Percentiles rank a stretch among this genome's conserved stretches.
phyloP scores from a whole-genome alignment of 2,797 vertebrate species.

The Odontamblyopus rebecca region DNA sequence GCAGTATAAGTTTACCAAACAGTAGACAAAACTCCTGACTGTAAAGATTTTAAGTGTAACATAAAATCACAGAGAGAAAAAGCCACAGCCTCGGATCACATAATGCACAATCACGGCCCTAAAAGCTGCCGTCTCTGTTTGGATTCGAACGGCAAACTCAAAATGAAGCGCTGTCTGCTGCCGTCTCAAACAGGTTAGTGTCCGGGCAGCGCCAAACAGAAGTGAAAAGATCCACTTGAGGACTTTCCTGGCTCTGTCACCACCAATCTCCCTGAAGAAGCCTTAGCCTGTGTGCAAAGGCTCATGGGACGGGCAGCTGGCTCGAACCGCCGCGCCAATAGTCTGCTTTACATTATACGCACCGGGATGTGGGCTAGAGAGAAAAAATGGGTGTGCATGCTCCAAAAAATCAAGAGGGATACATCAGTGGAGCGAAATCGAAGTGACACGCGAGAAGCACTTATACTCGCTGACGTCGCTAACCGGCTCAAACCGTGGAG shows the following conservation, averaged over 20 bases:
- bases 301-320: conserved; percentile 75
- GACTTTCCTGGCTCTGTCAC: conserved; percentile 83
- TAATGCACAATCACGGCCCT: conserved; percentile 61
- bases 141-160: conserved; percentile 62
- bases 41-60: not conserved
- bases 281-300: conserved; percentile 68
- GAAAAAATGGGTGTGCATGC: conserved; percentile 52
- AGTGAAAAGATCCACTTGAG: conserved; percentile 81
- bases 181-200: conserved; percentile 78
- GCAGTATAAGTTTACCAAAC: not conserved
- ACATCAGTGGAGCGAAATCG: conserved; percentile 68
- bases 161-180: conserved; percentile 69
- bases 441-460: conserved; percentile 74
- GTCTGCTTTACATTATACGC: conserved; percentile 79
- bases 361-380: conserved; percentile 61
- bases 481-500: conserved; percentile 57
- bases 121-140: conserved; percentile 50
- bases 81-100: conserved; percentile 50
- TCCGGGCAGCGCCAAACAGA: conserved; percentile 66
- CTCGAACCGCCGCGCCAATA: conserved; percentile 63
- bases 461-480: conserved; percentile 73
- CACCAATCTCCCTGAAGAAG: conserved; percentile 76
- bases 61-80: conserved; percentile 13
- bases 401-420: conserved; percentile 74
- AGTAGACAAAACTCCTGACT: not conserved